A percentile compares a stretch with the other conserved stretches of the same genome.
Evolutionary conservation across 1,140 invertebrate species (phyloP).

Genomic region (Drosophila simulans): DNA sequence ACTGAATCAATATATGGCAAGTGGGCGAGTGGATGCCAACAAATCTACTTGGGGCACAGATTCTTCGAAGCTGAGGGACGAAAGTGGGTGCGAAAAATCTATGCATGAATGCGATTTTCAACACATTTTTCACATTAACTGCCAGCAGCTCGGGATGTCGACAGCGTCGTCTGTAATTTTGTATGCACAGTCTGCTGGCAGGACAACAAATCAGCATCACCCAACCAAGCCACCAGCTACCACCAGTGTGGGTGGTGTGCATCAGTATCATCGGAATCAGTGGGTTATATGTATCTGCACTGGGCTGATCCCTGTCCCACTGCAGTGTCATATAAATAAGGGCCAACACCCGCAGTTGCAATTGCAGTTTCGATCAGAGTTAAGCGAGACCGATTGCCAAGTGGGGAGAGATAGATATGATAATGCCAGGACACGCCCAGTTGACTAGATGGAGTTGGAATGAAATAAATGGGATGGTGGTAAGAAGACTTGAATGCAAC

Average conservation of each 20-base stretch:
- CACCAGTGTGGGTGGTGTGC: background rate
- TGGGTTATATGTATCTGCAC: constrained; percentile 1
- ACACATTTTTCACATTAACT: constrained; percentile 82
- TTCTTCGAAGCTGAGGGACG: constrained; percentile 1
- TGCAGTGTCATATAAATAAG: constrained; percentile 68
- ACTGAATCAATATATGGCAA: constrained; percentile 66
- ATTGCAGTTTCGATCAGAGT: constrained; percentile 62
- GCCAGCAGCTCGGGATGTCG: constrained; percentile 38
- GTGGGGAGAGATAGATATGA: constrained; percentile 32
- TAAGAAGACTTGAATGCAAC: background rate
- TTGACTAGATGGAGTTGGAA: background rate
- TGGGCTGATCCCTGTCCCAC: constrained; percentile 11
- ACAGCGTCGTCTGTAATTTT: constrained; percentile 69
- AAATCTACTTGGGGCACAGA: constrained; percentile 42
- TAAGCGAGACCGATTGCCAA: constrained; percentile 51
- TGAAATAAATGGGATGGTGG: background rate
- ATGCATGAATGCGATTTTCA: constrained; percentile 74
- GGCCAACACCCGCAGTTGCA: constrained; percentile 47
- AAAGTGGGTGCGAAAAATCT: constrained; percentile 44
- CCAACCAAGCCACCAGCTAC: background rate
- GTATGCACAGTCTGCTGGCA: constrained; percentile 76
- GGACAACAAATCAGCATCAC: constrained; percentile 73
- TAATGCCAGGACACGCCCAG: constrained; percentile 31
- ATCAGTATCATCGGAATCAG: background rate
- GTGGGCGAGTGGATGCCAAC: constrained; percentile 46